A percentile compares a stretch with the other conserved stretches of the same genome.
These are phyloP conservation scores for Notamacropus eugenii DNA, from an alignment of 2,797 vertebrate genomes.

Conservation along the genomic window DNA sequence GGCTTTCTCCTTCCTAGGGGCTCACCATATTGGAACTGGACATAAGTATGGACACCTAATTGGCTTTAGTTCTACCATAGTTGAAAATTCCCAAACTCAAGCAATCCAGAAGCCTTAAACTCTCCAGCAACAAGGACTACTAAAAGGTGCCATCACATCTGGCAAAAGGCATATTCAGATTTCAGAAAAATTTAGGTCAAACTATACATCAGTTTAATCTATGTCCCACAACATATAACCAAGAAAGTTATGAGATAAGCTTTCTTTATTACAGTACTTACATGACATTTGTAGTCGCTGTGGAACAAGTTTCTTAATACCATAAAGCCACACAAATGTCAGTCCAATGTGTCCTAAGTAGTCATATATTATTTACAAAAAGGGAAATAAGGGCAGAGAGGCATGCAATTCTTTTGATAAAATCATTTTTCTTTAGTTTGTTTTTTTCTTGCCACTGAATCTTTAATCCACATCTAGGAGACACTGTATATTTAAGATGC, in stretches of 20 bases:
- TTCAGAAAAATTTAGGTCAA: background rate
- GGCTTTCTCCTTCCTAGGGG: background rate
- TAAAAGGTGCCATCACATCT: background rate
- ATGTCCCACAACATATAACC: conserved; percentile 25
- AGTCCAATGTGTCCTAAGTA: background rate
- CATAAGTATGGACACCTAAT: background rate
- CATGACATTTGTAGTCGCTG: background rate
- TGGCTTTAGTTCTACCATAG: background rate
- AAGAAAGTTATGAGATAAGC: background rate
- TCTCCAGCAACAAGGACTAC: background rate
- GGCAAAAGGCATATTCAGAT: background rate
- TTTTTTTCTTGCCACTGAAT: background rate
- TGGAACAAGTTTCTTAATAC: background rate
- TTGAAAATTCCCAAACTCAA: background rate
- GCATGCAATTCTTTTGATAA: conserved; percentile 10
- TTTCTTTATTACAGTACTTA: background rate
- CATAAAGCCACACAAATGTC: background rate
- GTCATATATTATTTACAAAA: background rate
- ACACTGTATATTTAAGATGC: background rate
- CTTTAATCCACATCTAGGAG: background rate
- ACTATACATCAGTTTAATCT: conserved; percentile 27
- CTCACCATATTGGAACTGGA: background rate
- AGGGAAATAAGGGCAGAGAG: conserved; percentile 5
- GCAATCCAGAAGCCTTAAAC: background rate
- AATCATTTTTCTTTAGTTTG: background rate